Conservation (phyloP, 2,797 vertebrate species). For the Silurus aristotelis region DNA sequence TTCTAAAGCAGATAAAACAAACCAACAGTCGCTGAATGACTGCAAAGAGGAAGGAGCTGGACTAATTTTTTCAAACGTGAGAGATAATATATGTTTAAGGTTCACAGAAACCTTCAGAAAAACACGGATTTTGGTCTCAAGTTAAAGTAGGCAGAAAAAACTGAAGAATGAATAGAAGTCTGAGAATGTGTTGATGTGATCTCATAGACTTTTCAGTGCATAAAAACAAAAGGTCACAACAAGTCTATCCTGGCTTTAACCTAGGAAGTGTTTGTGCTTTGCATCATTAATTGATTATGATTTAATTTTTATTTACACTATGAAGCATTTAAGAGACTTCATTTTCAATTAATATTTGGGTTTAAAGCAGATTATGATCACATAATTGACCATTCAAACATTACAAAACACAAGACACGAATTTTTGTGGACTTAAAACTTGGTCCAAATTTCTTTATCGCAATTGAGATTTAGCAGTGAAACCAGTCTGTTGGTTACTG, state of each 20-base stretch:
- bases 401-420: background rate
- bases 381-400: background rate
- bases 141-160: background rate
- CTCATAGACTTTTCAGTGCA: conserved; percentile 40
- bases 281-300: background rate
- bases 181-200: background rate
- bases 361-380: background rate
- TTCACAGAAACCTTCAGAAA: background rate
- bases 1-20: conserved; percentile 4
- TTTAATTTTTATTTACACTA: background rate
- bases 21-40: background rate
- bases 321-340: background rate
- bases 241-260: conserved; percentile 51
- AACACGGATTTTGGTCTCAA: background rate
- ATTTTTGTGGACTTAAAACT: background rate
- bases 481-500: background rate
- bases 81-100: background rate
- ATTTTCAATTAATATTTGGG: background rate
- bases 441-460: background rate
- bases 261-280: conserved; percentile 35
- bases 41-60: background rate
- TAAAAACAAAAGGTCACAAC: conserved; percentile 52
- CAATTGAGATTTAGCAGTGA: background rate
- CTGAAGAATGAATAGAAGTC: background rate
- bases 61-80: background rate